A percentile compares a stretch with the other conserved stretches of the same genome.
These are phyloP conservation scores for Holocentrus rufus DNA, from an alignment of 2,797 vertebrate species.

Conservation along the genomic window DNA sequence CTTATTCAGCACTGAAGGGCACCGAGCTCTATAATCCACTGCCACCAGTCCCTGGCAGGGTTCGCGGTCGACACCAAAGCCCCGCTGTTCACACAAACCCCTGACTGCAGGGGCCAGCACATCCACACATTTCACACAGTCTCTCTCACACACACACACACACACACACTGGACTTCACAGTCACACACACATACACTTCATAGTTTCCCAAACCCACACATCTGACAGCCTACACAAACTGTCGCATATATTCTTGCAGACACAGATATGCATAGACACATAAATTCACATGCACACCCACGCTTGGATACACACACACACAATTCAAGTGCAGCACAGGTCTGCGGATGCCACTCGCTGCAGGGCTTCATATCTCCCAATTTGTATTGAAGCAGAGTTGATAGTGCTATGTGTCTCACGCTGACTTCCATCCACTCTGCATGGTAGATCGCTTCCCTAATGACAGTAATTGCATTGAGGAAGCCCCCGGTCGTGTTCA, in stretches of 20 bases:
- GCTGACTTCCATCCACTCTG: conserved; percentile 51
- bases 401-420: conserved; percentile 46
- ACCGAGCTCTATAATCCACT: conserved; percentile 64
- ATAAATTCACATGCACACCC: background rate
- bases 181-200: conserved; percentile 24
- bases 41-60: conserved; percentile 58
- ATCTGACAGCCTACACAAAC: conserved; percentile 1
- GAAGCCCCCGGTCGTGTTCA: conserved; percentile 75
- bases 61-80: conserved; percentile 62
- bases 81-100: conserved; percentile 47
- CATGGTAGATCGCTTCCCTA: conserved; percentile 58
- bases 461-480: conserved; percentile 75
- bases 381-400: conserved; percentile 23
- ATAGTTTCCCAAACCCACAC: conserved; percentile 15
- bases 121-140: conserved; percentile 31
- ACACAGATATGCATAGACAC: background rate
- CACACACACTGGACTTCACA: conserved; percentile 18
- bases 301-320: background rate
- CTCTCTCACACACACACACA: conserved; percentile 17
- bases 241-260: conserved; percentile 22
- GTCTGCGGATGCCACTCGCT: conserved; percentile 28
- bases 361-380: conserved; percentile 42
- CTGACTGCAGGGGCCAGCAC: conserved; percentile 9
- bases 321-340: conserved; percentile 17
- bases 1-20: conserved; percentile 70